Evolutionary conservation across 2,888 invertebrate genomes (phyloP).

Genomic region (Spodoptera littoralis): DNA sequence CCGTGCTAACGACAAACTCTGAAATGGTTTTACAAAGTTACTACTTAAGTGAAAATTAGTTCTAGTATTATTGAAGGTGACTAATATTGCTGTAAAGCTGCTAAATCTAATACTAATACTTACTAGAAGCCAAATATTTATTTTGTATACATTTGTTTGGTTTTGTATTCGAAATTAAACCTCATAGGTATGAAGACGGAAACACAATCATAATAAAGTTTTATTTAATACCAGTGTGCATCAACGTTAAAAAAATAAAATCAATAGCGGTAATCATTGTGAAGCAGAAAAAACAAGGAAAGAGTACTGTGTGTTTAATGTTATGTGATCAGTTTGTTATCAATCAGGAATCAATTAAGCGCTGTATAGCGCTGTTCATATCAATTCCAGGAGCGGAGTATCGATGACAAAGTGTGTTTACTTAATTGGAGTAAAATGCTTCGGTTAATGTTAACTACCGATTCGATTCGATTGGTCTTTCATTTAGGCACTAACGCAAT

Average conservation of each 20-base stretch:
- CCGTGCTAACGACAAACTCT: slow-evolving; percentile 23
- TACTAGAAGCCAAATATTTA: too few relatives aligned
- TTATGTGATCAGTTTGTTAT: slow-evolving; percentile 48
- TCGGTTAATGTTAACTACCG: neutral
- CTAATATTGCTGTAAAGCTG: too few relatives aligned
- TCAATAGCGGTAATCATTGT: too few relatives aligned
- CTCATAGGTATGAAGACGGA: too few relatives aligned
- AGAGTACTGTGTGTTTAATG: slow-evolving; percentile 17
- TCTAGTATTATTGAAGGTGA: too few relatives aligned
- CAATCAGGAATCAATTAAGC: slow-evolving; percentile 52
- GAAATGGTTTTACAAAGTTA: slow-evolving; percentile 48
- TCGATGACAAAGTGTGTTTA: slow-evolving; percentile 42
- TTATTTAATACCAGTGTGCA: too few relatives aligned
- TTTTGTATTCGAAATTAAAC: too few relatives aligned
- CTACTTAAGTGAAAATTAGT: neutral
- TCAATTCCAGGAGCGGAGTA: slow-evolving; percentile 24
- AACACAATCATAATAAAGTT: too few relatives aligned
- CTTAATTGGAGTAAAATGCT: slow-evolving; percentile 14
- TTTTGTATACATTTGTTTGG: too few relatives aligned
- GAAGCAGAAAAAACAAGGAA: too few relatives aligned
- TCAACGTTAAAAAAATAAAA: too few relatives aligned
- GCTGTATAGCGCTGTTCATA: neutral
- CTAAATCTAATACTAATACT: too few relatives aligned
- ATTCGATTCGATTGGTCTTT: neutral
- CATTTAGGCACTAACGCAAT: neutral